Evolutionary conservation across 1,140 invertebrate species (phyloP), one percentile per base, ranked within the genome.

Genomic region (Danaus plexippus): DNA sequence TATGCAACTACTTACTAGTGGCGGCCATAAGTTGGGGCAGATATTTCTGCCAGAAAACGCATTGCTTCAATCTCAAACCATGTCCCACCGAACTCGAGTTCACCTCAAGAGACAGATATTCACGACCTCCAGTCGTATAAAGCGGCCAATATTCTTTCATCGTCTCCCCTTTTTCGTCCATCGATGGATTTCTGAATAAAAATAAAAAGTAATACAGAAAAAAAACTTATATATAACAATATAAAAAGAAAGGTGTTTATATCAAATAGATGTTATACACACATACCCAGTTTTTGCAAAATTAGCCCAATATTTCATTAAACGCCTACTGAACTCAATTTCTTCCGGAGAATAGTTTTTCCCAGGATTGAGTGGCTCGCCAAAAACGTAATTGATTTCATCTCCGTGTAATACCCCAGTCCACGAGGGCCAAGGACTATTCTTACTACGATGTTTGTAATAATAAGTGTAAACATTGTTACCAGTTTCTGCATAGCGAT

Each of bases 31-130:
- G 88, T 79, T 96, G 93, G 53, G 97, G 97, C 78, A 98, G 89
- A 80, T 97, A 97, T 75, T 96, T 93, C 80, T 97, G 95, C 97
- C 97, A 98, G 87, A 98, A 98, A 52, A 96, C 95, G 88, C 97
- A 98, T 80, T 98, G 92, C 83, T 95, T 96, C 57, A 95, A 90
- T 59, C 96, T 89, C 7, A 94, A 93, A 12, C 96, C 97, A 54
- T 92, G 90, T 9, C 96, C 96, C 13, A 95, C 92, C n/a, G 91
- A 89, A 22, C 92, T 93, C 9, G 90, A 91, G 80, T 97, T 95
- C 1, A 93, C 90, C 61, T 93, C 92, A 51, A 98, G 85, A 1
- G 94, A 94, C 52, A 98, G 88, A 85, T 94, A 98, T 79, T 97
- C 95, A 69, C 94, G 90, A 9, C 93, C 94, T 55, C 90, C 90